Evolutionary conservation across 1,140 invertebrate species (phyloP).

Genomic region (Hycleus cichorii): DNA sequence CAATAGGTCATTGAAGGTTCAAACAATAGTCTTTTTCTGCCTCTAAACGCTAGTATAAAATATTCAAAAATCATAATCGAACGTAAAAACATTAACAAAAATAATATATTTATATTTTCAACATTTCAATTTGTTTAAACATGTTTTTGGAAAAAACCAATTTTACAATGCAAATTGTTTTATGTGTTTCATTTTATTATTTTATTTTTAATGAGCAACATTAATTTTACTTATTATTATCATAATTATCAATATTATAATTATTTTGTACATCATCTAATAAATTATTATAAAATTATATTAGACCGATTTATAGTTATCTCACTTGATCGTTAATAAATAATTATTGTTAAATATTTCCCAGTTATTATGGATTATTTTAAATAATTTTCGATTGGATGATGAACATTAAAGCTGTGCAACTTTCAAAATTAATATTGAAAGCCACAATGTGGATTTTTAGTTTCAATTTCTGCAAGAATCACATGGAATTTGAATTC

Average conservation of each 20-base stretch:
- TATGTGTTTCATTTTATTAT: not conserved
- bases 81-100: constrained; percentile 21
- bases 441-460: constrained; percentile 23
- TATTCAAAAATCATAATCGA: constrained; percentile 12
- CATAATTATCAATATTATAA: constrained; percentile 6
- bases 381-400: constrained; percentile 6
- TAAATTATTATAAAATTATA: constrained; percentile 27
- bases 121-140: not conserved
- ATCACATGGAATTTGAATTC: constrained; percentile 6
- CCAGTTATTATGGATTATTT: constrained; percentile 20
- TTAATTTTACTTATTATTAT: constrained; percentile 16
- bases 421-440: constrained; percentile 15
- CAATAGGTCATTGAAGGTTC: not conserved
- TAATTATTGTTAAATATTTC: constrained; percentile 15
- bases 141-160: constrained; percentile 18
- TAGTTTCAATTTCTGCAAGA: constrained; percentile 9
- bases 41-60: constrained; percentile 5
- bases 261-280: not conserved
- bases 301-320: constrained; percentile 31
- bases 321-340: constrained; percentile 30
- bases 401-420: constrained; percentile 15
- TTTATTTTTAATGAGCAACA: constrained; percentile 11
- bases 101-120: constrained; percentile 12
- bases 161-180: constrained; percentile 6
- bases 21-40: too few species aligned